Evolutionary conservation across 2,888 invertebrate species (phyloP).

Genomic region (Scaptomyza parva): DNA sequence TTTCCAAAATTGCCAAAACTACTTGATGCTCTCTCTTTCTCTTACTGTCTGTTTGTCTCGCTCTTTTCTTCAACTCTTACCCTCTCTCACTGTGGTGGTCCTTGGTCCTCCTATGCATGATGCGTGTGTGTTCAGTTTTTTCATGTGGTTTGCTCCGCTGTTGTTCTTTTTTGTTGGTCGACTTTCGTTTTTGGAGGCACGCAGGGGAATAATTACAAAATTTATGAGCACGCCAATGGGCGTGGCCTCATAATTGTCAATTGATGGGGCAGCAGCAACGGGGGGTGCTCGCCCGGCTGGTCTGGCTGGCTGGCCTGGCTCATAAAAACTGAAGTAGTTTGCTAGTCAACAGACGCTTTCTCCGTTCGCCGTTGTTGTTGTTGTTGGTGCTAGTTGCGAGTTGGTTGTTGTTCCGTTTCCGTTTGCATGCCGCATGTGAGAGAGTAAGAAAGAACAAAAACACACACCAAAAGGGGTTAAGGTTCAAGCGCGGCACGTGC

Average conservation of each 20-base stretch:
- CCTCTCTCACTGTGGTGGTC: background rate
- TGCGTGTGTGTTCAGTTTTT: conserved; percentile 49
- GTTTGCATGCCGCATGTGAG: conserved; percentile 69
- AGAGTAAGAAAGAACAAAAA: background rate
- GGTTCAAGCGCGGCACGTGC: conserved; percentile 68
- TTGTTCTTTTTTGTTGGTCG: conserved; percentile 23
- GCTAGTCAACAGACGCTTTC: conserved; percentile 45
- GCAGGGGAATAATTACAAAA: conserved; percentile 78
- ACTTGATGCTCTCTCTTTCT: background rate
- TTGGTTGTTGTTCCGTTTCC: conserved; percentile 42
- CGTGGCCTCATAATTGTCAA: conserved; percentile 77
- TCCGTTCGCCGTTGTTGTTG: conserved; percentile 33
- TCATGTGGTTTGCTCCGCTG: conserved; percentile 15
- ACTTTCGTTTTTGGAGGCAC: conserved; percentile 54
- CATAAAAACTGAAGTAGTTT: conserved; percentile 74
- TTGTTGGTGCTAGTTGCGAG: conserved; percentile 26
- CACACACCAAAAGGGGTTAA: conserved; percentile 74
- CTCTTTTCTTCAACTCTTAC: background rate
- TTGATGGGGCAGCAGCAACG: conserved; percentile 47
- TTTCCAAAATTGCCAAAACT: conserved; percentile 36
- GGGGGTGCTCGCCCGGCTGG: conserved; percentile 3
- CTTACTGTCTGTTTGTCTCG: background rate
- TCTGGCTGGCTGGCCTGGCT: conserved; percentile 23
- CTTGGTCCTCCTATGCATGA: conserved; percentile 33
- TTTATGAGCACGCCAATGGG: conserved; percentile 77